Conservation (phyloP, 2,113 vertebrate species). For the Thomomys bottae region DNA sequence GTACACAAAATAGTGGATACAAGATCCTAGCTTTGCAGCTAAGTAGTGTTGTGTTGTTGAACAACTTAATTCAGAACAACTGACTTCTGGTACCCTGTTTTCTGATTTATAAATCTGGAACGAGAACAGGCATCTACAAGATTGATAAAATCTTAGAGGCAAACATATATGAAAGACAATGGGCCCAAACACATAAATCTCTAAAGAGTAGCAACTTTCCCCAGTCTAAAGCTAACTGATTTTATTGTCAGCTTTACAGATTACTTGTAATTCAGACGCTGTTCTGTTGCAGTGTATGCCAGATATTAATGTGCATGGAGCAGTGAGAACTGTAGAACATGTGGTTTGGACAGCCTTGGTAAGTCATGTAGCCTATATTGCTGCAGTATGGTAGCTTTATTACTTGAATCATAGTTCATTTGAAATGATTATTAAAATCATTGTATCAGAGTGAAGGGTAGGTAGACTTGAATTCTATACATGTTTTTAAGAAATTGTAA, state of each 20-base stretch:
- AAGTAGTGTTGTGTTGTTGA: background rate
- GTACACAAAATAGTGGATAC: background rate
- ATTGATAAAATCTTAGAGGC: background rate
- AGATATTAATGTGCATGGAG: too few species aligned
- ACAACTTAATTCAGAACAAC: background rate
- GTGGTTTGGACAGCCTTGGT: too few species aligned
- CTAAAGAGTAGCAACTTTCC: background rate
- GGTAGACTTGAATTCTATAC: too few species aligned
- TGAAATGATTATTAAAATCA: constrained; percentile 1
- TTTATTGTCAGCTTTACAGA: too few species aligned
- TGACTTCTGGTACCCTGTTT: background rate
- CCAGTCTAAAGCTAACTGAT: background rate
- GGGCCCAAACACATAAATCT: background rate
- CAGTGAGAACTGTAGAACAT: too few species aligned
- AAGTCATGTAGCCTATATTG: too few species aligned
- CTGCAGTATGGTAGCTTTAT: too few species aligned
- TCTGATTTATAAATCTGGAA: background rate
- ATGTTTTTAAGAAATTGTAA: too few species aligned
- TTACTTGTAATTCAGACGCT: too few species aligned
- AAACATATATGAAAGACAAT: background rate
- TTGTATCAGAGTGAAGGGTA: background rate
- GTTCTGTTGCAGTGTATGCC: too few species aligned
- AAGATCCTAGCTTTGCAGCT: background rate
- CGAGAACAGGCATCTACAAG: background rate
- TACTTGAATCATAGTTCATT: background rate